Evolutionary conservation across 2,888 invertebrate genomes (phyloP), one percentile per base, ranked within the genome.

Genomic region (Drosophila meridionalis): DNA sequence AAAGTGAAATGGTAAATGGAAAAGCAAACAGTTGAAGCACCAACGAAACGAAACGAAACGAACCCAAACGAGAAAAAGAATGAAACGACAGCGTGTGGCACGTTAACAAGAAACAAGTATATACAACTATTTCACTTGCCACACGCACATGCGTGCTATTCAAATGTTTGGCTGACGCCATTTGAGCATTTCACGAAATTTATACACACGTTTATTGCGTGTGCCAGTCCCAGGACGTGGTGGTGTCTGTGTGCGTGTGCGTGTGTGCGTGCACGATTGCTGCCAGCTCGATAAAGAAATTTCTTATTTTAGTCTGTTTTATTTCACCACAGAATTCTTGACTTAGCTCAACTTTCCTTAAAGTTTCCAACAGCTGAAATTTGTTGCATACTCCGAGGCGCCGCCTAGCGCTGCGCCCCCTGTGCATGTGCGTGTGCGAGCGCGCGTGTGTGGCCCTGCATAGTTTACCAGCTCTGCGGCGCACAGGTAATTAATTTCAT

Each of bases 121-220:
- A 67, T 59, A 78, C 68, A 88, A 85, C 87, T 86, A 86, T 88
- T 86, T 57, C 64, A 43, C 43, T 61, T 74, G 72, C 62, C 78
- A 77, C 86, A 80, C 87, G 70, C 89, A 83, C 76, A 86, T 89
- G 90, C 85, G 90, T 89, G 89, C 60, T 83, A 85, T 85, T 90
- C 90, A 90, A 85, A 85, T 85, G 87, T 80, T 80, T 80, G 63
- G 75, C 89, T 90, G 90, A 88, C 89, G 90, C 90, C 90, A 88
- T 90, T 78, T 72, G 53, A 78, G 70, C 65, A 77, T 77, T 83
- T 80, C 64, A 73, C 40, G 45, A 83, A 89, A 86, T 89, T 83
- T 80, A 90, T 83, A 83, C 71, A 66, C 81, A 74, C 83, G 73
- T 73, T 83, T 86, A 82, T 82, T 66, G 58, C 60, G 62, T 69